phyloP scores from a whole-genome alignment of 2,888 invertebrate species.

The Abrostola triplasia region DNA sequence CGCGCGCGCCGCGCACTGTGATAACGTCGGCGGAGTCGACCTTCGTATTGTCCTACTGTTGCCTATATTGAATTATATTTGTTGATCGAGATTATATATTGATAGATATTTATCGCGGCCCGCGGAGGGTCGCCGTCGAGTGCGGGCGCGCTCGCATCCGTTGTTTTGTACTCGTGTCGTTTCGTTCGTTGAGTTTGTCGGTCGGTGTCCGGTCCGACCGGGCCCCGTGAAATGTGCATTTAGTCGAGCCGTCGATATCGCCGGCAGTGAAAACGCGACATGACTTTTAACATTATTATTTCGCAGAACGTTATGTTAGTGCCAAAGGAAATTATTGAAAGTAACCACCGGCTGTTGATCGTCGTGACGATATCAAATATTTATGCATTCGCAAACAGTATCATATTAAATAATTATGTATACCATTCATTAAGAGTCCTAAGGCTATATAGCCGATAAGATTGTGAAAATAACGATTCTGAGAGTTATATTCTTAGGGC shows the following conservation, averaged over 20 bases:
- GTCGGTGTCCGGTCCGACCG: conserved; percentile 70
- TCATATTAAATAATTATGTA: conserved; percentile 1
- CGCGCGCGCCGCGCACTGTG: conserved; percentile 74
- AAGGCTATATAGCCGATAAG: conserved; percentile 24
- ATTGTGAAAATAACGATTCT: conserved; percentile 39
- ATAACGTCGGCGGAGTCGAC: conserved; percentile 80
- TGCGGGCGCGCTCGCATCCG: conserved; percentile 64
- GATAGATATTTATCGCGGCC: conserved; percentile 83
- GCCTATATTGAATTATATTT: conserved; percentile 84
- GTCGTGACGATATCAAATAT: conserved; percentile 32
- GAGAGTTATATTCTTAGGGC: conserved; percentile 50
- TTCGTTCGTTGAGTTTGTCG: conserved; percentile 70
- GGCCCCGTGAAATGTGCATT: conserved; percentile 46
- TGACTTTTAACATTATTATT: conserved; percentile 56
- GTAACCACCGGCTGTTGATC: conserved; percentile 26
- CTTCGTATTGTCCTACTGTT: conserved; percentile 80
- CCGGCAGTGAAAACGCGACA: conserved; percentile 77
- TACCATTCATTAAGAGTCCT: conserved; percentile 14
- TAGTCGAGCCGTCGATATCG: conserved; percentile 68
- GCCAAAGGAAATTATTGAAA: conserved; percentile 67
- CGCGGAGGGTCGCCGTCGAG: conserved; percentile 76
- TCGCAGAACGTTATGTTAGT: conserved; percentile 66
- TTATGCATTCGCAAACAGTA: conserved; percentile 4
- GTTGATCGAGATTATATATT: conserved; percentile 83
- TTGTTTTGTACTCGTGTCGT: conserved; percentile 63